Evolutionary conservation across 2,888 invertebrate genomes (phyloP), one percentile per base, ranked within the genome.

Genomic region (Elegia similella): DNA sequence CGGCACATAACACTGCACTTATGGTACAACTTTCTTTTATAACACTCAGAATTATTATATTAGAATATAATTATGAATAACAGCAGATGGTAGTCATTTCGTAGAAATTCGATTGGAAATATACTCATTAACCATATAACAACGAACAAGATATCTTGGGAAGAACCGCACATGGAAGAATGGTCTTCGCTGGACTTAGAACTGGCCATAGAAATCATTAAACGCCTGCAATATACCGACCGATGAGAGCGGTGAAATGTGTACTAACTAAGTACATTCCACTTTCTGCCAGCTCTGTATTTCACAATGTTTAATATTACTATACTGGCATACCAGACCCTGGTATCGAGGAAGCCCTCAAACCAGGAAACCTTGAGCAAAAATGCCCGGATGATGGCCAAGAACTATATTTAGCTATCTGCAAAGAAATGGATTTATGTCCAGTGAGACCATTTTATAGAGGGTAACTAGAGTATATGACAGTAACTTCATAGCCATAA

Each of bases 241-340:
- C 78, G 73, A 0, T 7, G 82, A 80, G 0, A 78, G 77, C 53
- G 79, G 76, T 0, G 80, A 83, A 42, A 66, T 83, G 55, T 84
- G 85, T 55, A 59, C 70, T 0, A n/a, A n/a, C n/a, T n/a, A 74
- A 78, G 44, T 82, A 80, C 52, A 64, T 78, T 5, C 30, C 73
- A 0, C 55, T 76, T 56, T 85, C 84, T 1, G 70, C 68, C 29
- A 84, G 82, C 53, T 69, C 72, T 1, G 69, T 80, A 1, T 48
- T 70, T 0, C 55, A 65, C 34, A 80, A 80, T 57, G 64, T 68
- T 2, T 76, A 76, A 55, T 80, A 72, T 52, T 57, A 59, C 12
- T 81, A 79, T 55, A 81, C 80, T 10, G 63, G 67, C 2, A 60
- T 82, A 17, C 42, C 15, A 5, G 78, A 83, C 52, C 79, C 80